These are phyloP conservation scores for Oryzaephilus surinamensis DNA, from an alignment of 1,140 invertebrate genomes.

Conservation along the genomic window DNA sequence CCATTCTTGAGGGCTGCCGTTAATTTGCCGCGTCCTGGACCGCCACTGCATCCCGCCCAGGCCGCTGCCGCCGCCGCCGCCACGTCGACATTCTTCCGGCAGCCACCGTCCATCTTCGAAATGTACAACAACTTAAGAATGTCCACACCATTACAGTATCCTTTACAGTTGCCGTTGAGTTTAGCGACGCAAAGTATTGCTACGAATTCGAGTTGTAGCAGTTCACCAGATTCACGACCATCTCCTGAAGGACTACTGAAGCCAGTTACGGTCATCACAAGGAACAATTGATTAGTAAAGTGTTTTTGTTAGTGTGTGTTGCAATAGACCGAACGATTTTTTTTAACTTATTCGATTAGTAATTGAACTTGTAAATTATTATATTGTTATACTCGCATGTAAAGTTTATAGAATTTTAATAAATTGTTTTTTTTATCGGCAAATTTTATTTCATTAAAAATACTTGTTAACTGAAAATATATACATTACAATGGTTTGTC, in stretches of 20 bases:
- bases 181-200: conserved; percentile 8
- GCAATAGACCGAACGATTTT: too few species aligned
- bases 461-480: too few species aligned
- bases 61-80: conserved; percentile 1
- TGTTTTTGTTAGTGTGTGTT: too few species aligned
- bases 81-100: conserved; percentile 15
- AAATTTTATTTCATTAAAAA: too few species aligned
- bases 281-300: conserved; percentile 19
- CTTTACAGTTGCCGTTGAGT: conserved; percentile 21
- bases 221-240: conserved; percentile 4
- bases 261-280: conserved; percentile 32
- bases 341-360: too few species aligned
- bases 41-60: conserved; percentile 12
- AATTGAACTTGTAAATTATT: too few species aligned
- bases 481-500: too few species aligned
- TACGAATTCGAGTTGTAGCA: conserved; percentile 12
- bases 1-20: conserved; percentile 25
- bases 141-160: conserved; percentile 20
- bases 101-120: conserved; percentile 22
- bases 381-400: too few species aligned
- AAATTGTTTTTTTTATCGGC: too few species aligned
- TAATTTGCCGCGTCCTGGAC: conserved; percentile 19
- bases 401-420: too few species aligned
- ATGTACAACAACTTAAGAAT: conserved; percentile 27
- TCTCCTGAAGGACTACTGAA: conserved; percentile 27